phyloP scores from a whole-genome alignment of 2,888 invertebrate species.

The Mesorhabditis spiculigera region DNA sequence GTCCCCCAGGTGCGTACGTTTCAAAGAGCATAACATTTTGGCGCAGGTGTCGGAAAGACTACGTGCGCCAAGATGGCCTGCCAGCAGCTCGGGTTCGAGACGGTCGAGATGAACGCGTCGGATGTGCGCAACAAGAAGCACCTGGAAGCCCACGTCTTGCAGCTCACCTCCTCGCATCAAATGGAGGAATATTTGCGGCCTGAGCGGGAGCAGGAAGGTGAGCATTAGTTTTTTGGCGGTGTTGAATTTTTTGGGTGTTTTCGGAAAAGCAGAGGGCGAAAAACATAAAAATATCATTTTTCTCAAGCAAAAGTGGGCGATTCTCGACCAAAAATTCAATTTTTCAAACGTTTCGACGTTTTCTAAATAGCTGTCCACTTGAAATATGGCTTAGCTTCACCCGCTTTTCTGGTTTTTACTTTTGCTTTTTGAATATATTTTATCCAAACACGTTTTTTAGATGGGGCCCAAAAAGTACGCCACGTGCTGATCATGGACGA shows the following conservation, averaged over 20 bases:
- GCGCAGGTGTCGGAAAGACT: conserved; percentile 83
- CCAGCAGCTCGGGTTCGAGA: conserved; percentile 79
- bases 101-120: conserved; percentile 93
- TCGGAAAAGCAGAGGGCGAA: neutral
- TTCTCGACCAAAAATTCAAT: no score
- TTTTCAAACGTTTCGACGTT: no score
- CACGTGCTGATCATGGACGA: conserved; percentile 98
- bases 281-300: neutral
- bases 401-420: no score
- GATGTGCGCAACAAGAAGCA: conserved; percentile 72
- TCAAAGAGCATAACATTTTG: neutral
- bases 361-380: no score
- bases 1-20: conserved; percentile 68
- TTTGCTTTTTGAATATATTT: neutral
- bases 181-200: conserved; percentile 47
- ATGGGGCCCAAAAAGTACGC: conserved; percentile 65
- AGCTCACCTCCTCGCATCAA: conserved; percentile 42
- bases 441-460: conserved; percentile 6
- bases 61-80: conserved; percentile 78
- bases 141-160: conserved; percentile 40
- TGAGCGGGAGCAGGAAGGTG: conserved; percentile 8
- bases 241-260: neutral
- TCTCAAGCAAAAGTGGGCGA: conserved; percentile 5
- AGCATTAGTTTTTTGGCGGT: neutral
- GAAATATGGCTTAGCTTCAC: no score